Conservation (phyloP, 2,113 vertebrate genomes). For the Parus major region DNA sequence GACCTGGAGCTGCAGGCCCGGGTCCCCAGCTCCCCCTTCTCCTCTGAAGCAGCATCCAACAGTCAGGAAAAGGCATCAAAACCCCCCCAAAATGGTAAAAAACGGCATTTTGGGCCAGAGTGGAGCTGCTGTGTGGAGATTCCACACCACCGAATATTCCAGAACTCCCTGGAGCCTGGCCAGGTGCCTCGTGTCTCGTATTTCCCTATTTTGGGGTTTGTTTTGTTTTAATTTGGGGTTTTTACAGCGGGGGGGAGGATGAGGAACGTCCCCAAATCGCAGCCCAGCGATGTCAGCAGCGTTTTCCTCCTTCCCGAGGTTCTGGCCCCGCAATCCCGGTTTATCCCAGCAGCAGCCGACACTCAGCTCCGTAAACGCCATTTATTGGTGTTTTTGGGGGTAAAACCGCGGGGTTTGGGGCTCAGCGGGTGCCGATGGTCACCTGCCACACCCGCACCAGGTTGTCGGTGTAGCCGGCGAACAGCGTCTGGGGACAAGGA, state of each 20-base stretch:
- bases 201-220: accelerated
- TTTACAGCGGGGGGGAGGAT: not conserved
- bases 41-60: accelerated
- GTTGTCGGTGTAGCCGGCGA: not conserved
- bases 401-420: accelerated
- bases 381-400: not conserved
- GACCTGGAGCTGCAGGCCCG: accelerated
- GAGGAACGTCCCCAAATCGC: not conserved
- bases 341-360: not conserved
- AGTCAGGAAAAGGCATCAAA: not conserved
- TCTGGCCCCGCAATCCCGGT: not conserved
- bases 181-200: accelerated
- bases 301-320: not conserved
- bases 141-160: accelerated
- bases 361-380: not conserved
- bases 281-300: accelerated
- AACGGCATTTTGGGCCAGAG: not conserved
- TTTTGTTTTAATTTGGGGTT: not conserved
- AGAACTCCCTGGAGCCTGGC: too few species aligned
- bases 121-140: not conserved
- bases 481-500: not conserved
- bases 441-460: slow-evolving; percentile 1
- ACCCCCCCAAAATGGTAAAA: not conserved
- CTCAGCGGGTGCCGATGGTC: not conserved
- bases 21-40: not conserved